Evolutionary conservation across 2,113 vertebrate species (phyloP), one percentile per base, ranked within the genome.

Genomic region (Microtus pennsylvanicus): DNA sequence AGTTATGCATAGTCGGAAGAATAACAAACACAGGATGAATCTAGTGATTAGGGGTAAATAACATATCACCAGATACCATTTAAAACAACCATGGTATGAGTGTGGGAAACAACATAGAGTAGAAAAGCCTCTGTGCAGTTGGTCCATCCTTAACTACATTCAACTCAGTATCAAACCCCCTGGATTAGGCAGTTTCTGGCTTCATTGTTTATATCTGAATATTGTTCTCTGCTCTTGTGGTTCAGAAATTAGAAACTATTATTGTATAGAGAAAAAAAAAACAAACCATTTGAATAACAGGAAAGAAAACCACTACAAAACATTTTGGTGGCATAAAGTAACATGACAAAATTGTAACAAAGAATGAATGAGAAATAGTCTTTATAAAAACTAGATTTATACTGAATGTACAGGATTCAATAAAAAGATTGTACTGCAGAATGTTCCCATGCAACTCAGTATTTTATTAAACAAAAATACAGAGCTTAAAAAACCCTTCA

Each of bases 241-340:
- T n/a, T 90, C 63, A n/a, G 12, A 19, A 50, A 89, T 77, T 50
- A 67, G 67, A 78, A 89, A 82, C 61, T 47, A 22, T 75, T 55
- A 91, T 42, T 11, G 50, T 17, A 88, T 22, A 90, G 12, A 93
- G 12, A 55, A 12, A 69, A 87, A 87, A 45, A 45, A 90, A 78
- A 83, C 5, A 90, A 92, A 92, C 75, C 77, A 76, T 52, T 81
- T 92, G 33, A 12, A 28, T 76, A 82, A 90, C 69, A 45, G 13
- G 52, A 91, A 85, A 30, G 13, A 58, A 93, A 90, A 92, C 6
- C 45, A 87, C 50, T 89, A 63, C 89, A 86, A 96, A 97, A 96
- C 76, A 17, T 77, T 67, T 52, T 69, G 30, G 16, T 30, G 72
- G 65, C 19, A 65, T 80, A 58, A 96, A 93, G 11, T 80, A 92